Evolutionary conservation across 2,113 vertebrate species (phyloP).

Genomic region (Proteles cristata): DNA sequence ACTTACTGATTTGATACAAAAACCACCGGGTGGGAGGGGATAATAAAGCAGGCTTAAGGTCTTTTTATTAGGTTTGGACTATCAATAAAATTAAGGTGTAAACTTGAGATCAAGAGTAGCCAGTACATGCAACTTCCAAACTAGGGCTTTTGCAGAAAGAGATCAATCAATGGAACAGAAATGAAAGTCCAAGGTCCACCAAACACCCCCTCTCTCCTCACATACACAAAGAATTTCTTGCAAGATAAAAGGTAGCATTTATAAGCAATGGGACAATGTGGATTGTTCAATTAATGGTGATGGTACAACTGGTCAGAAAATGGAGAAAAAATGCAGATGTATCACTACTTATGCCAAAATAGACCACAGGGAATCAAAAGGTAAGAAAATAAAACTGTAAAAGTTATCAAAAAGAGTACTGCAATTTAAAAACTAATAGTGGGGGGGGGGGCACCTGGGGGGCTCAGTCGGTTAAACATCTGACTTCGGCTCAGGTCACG

Average conservation of each 20-base stretch:
- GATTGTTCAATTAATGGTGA: not conserved
- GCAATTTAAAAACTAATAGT: not conserved
- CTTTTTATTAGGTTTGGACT: slow-evolving; percentile 75
- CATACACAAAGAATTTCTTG: not conserved
- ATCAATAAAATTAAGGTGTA: slow-evolving; percentile 77
- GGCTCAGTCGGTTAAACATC: too few relatives aligned
- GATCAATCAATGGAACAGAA: not conserved
- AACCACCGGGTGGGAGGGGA: slow-evolving; percentile 74
- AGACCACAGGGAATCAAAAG: not conserved
- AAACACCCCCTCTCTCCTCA: too few relatives aligned
- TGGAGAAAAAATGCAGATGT: not conserved
- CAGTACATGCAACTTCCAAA: slow-evolving; percentile 67
- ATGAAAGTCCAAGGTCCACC: not conserved
- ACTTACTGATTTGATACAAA: slow-evolving; percentile 80
- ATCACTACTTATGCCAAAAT: not conserved
- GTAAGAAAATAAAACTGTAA: not conserved
- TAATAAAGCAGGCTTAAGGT: slow-evolving; percentile 68
- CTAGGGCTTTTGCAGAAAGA: slow-evolving; percentile 50
- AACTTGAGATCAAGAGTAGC: slow-evolving; percentile 17
- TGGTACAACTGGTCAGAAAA: not conserved
- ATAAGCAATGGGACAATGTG: not conserved
- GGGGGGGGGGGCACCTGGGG: too few relatives aligned
- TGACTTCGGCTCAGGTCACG: too few relatives aligned
- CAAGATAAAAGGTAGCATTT: not conserved
- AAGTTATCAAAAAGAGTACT: not conserved